Conservation (phyloP, 2,888 invertebrate species). For the Caenorhabditis sp. region DNA sequence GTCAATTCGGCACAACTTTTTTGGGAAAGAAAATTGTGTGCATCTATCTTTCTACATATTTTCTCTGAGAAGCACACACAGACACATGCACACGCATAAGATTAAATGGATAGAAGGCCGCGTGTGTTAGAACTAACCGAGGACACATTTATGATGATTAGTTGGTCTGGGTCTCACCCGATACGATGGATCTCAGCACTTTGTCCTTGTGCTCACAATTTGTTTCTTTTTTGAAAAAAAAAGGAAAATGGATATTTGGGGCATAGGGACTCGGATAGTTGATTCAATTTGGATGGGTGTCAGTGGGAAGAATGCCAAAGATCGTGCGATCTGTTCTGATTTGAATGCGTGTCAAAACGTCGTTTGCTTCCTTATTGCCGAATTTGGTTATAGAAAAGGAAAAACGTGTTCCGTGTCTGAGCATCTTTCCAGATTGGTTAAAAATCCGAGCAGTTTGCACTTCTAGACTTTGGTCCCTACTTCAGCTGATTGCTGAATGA, state of each 20-base stretch:
- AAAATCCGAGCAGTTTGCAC: no score
- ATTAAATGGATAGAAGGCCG: slow-evolving; percentile 39
- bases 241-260: slow-evolving; percentile 14
- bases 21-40: not conserved
- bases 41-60: slow-evolving; percentile 11
- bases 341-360: slow-evolving; percentile 9
- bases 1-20: slow-evolving; percentile 2
- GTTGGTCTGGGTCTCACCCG: slow-evolving; percentile 50
- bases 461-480: not conserved
- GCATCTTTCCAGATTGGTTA: not conserved
- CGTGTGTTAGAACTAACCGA: slow-evolving; percentile 39
- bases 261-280: slow-evolving; percentile 8
- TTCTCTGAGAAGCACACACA: not conserved
- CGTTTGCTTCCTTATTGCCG: not conserved
- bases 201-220: slow-evolving; percentile 16
- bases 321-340: slow-evolving; percentile 31
- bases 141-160: slow-evolving; percentile 56
- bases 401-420: not conserved
- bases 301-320: slow-evolving; percentile 22
- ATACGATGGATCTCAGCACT: slow-evolving; percentile 23
- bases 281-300: slow-evolving; percentile 33
- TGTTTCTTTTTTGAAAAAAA: slow-evolving; percentile 12
- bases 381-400: not conserved
- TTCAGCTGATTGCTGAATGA: slow-evolving; percentile 25
- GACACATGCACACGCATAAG: slow-evolving; percentile 15